Conservation (phyloP, 2,113 vertebrate species). For the Phoenicopterus ruber region DNA sequence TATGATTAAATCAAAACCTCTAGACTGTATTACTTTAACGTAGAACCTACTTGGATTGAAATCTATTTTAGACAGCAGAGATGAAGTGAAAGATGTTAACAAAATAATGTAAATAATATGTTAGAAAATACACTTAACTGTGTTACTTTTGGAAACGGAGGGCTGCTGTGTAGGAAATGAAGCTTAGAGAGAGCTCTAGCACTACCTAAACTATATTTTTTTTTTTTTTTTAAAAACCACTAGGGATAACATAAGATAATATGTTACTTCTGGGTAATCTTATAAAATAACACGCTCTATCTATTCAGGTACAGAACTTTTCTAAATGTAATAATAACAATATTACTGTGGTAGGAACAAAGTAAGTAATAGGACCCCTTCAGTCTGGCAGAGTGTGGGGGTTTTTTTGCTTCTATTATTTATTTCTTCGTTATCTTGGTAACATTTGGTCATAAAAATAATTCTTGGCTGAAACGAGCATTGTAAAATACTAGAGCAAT, state of each 20-base stretch:
- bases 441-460: neutral
- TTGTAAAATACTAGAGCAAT: neutral
- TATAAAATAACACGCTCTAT: neutral
- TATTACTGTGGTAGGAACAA: neutral
- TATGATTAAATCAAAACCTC: neutral
- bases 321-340: neutral
- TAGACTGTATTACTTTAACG: neutral
- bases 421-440: neutral
- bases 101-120: neutral
- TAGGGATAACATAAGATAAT: neutral
- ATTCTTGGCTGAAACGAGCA: neutral
- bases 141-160: neutral
- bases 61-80: neutral
- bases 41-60: neutral
- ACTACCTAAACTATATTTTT: neutral
- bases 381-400: neutral
- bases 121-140: neutral
- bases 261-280: neutral
- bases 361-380: neutral
- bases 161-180: neutral
- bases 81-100: neutral
- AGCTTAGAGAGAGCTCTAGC: neutral
- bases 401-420: neutral
- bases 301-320: neutral
- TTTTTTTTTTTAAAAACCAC: neutral